phyloP scores from a whole-genome alignment of 2,113 vertebrate species.

The Panthera uncia region DNA sequence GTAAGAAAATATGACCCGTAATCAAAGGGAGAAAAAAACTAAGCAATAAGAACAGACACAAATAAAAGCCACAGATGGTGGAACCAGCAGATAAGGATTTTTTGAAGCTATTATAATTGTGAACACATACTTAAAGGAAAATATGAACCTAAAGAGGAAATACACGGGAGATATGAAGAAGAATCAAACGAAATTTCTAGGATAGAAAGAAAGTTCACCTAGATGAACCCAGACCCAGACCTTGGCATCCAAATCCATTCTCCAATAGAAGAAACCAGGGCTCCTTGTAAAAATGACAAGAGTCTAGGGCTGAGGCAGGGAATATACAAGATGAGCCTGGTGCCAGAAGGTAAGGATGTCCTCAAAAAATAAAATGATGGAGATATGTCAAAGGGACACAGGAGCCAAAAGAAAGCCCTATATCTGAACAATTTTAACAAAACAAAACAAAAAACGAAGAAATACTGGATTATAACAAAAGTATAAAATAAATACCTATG shows the following conservation, averaged over 20 bases:
- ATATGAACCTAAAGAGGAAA: background rate
- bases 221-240: background rate
- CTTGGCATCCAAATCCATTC: background rate
- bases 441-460: background rate
- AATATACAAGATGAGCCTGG: no score
- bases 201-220: background rate
- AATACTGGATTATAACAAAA: background rate
- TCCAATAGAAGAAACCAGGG: background rate
- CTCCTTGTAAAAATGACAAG: background rate
- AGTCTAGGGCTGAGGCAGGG: no score
- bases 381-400: no score
- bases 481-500: background rate
- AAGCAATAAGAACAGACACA: background rate
- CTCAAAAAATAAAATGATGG: background rate
- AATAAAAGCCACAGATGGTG: background rate
- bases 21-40: background rate
- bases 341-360: background rate
- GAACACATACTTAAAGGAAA: background rate
- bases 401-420: no score
- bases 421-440: background rate
- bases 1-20: background rate
- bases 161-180: background rate
- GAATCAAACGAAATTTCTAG: background rate
- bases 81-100: background rate
- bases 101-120: background rate